These are phyloP conservation scores for Drosophila malerkotliana DNA, from an alignment of 1,140 invertebrate genomes.

Conservation along the genomic window DNA sequence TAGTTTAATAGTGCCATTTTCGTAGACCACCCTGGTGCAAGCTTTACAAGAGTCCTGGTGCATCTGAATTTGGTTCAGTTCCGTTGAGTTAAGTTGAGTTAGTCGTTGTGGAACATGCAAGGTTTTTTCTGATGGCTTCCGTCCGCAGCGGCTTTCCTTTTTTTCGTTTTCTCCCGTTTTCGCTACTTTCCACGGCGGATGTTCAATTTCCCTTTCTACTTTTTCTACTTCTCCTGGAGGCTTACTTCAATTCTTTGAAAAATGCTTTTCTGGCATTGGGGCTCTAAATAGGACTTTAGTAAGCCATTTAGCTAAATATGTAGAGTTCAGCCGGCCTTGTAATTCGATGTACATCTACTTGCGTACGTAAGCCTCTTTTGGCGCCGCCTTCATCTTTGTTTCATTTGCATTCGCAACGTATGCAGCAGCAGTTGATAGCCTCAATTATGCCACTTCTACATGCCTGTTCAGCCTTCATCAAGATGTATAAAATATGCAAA, in stretches of 20 bases:
- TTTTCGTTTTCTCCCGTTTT: conserved; percentile 27
- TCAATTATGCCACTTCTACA: conserved; percentile 56
- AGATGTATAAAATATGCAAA: conserved; percentile 77
- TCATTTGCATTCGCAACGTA: conserved; percentile 63
- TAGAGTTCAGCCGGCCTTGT: conserved; percentile 1
- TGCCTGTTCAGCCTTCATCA: conserved; percentile 30
- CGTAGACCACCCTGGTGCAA: conserved; percentile 12
- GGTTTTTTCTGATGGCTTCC: conserved; percentile 57
- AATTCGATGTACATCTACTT: conserved; percentile 6
- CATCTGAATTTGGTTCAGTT: conserved; percentile 42
- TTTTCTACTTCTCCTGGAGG: background rate
- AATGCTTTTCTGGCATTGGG: conserved; percentile 3
- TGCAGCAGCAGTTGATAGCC: conserved; percentile 65
- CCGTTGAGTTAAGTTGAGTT: conserved; percentile 47
- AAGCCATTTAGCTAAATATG: conserved; percentile 25
- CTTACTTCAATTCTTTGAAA: conserved; percentile 19
- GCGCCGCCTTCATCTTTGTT: conserved; percentile 18
- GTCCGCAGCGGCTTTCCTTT: conserved; percentile 46
- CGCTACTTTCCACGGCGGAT: conserved; percentile 50
- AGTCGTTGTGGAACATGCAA: conserved; percentile 48
- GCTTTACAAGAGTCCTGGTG: conserved; percentile 54
- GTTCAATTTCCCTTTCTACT: conserved; percentile 68
- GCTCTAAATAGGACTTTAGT: background rate
- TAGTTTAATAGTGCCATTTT: background rate
- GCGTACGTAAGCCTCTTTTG: conserved; percentile 2